phyloP scores from a whole-genome alignment of 2,113 vertebrate genomes.

The Brachypteracias leptosomus region DNA sequence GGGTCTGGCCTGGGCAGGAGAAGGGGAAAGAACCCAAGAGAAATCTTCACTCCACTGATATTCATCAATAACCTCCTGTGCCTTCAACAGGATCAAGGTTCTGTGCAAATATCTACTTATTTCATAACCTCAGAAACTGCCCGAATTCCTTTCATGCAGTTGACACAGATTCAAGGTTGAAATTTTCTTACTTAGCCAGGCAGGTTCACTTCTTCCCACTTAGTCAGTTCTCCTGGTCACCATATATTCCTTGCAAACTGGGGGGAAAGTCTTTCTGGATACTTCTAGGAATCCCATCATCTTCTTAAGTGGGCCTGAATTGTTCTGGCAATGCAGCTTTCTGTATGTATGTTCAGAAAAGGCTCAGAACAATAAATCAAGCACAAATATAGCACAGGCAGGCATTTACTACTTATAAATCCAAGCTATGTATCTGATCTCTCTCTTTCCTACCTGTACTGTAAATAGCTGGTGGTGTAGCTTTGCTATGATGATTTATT shows the following conservation, averaged over 20 bases:
- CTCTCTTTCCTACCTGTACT: background rate
- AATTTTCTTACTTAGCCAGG: background rate
- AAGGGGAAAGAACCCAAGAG: background rate
- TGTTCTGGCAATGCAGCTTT: background rate
- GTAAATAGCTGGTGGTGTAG: background rate
- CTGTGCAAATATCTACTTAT: background rate
- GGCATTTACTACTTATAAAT: background rate
- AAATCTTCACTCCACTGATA: background rate
- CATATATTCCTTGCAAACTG: background rate
- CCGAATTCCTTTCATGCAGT: rapidly evolving
- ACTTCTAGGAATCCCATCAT: background rate
- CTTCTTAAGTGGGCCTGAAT: background rate
- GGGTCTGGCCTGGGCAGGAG: background rate
- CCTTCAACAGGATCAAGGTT: background rate
- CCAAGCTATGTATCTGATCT: background rate
- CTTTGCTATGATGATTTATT: background rate
- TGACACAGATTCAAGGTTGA: background rate
- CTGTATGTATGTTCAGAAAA: background rate
- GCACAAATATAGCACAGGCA: background rate
- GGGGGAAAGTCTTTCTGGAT: background rate
- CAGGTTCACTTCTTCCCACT: background rate
- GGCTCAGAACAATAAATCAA: background rate
- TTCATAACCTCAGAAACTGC: background rate
- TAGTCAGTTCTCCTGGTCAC: background rate
- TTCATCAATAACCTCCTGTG: background rate